Conservation (phyloP, 1,140 invertebrate species). For the Drosophila suzukii region DNA sequence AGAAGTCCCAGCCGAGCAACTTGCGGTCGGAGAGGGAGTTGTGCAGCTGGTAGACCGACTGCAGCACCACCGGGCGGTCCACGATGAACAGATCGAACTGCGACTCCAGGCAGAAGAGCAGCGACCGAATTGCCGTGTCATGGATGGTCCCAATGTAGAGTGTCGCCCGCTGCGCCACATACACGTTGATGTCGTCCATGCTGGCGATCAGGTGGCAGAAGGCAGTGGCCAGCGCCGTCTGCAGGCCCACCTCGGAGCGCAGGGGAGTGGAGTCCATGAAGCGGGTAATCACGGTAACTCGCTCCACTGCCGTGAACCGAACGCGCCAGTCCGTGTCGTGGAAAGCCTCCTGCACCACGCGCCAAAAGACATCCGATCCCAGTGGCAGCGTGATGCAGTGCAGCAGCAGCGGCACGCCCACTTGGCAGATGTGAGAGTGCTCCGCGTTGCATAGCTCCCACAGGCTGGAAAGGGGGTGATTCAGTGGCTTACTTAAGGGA, state of each 20-base stretch:
- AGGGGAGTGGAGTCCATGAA: constrained; percentile 96
- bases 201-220: constrained; percentile 98
- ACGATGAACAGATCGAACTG: constrained; percentile 98
- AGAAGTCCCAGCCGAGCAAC: constrained; percentile 99
- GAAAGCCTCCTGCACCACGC: constrained; percentile 96
- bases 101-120: constrained; percentile 94
- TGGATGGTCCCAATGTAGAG: constrained; percentile 97
- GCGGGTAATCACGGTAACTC: constrained; percentile 95
- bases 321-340: constrained; percentile 94
- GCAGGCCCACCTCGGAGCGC: constrained; percentile 92
- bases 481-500: background rate
- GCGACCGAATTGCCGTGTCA: constrained; percentile 92
- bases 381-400: constrained; percentile 97
- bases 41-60: constrained; percentile 97
- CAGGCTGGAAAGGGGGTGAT: constrained; percentile 87
- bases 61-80: constrained; percentile 98
- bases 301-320: constrained; percentile 96
- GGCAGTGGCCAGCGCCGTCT: constrained; percentile 97
- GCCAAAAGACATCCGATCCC: constrained; percentile 97
- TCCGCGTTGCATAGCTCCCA: constrained; percentile 97
- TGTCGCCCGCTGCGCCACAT: constrained; percentile 96
- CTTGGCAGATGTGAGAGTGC: constrained; percentile 96
- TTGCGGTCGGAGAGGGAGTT: constrained; percentile 95
- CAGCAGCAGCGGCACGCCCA: constrained; percentile 94
- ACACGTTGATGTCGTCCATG: constrained; percentile 97